Percentiles rank a stretch among this genome's conserved stretches.
phyloP scores from a whole-genome alignment of 2,888 invertebrate species.

The Ormyrus rosae region DNA sequence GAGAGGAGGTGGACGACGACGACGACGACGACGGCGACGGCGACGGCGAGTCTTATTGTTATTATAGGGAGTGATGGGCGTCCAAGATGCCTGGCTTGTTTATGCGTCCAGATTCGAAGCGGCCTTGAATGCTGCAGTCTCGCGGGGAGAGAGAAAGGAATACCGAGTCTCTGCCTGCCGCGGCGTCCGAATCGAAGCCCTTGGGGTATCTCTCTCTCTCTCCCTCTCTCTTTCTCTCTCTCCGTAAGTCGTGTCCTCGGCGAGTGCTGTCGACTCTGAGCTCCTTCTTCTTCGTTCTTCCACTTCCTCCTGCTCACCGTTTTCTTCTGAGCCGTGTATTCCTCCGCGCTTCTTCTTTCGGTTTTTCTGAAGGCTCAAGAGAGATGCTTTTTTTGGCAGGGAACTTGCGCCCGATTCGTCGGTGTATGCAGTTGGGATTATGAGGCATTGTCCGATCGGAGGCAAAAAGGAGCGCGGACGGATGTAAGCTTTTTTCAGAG shows the following conservation, averaged over 20 bases:
- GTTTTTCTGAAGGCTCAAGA: conserved; percentile 1
- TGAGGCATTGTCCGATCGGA: conserved; percentile 38
- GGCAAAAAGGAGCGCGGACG: neutral
- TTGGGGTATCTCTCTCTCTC: conserved; percentile 15
- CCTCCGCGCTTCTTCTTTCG: conserved; percentile 26
- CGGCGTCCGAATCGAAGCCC: conserved; percentile 62
- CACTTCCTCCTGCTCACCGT: conserved; percentile 31
- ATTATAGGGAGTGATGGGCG: conserved; percentile 75
- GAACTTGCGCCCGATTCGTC: neutral
- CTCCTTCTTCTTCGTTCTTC: conserved; percentile 41
- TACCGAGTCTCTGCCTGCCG: conserved; percentile 5
- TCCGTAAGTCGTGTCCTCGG: conserved; percentile 52
- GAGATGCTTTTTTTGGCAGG: conserved; percentile 4
- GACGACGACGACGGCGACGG: conserved; percentile 60
- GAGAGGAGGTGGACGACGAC: conserved; percentile 60
- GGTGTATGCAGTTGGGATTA: conserved; percentile 19
- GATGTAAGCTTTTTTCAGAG: neutral
- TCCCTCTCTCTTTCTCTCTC: conserved; percentile 11
- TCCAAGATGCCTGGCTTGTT: conserved; percentile 73
- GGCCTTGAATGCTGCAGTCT: conserved; percentile 70
- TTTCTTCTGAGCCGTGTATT: conserved; percentile 14
- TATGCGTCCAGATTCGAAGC: conserved; percentile 74
- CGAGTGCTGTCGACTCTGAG: conserved; percentile 54
- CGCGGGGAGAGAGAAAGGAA: conserved; percentile 28
- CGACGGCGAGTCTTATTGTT: conserved; percentile 71